Base-by-base conservation (phyloP, 2,888 invertebrate species). In the Lepetodrilus schrolli region DNA sequence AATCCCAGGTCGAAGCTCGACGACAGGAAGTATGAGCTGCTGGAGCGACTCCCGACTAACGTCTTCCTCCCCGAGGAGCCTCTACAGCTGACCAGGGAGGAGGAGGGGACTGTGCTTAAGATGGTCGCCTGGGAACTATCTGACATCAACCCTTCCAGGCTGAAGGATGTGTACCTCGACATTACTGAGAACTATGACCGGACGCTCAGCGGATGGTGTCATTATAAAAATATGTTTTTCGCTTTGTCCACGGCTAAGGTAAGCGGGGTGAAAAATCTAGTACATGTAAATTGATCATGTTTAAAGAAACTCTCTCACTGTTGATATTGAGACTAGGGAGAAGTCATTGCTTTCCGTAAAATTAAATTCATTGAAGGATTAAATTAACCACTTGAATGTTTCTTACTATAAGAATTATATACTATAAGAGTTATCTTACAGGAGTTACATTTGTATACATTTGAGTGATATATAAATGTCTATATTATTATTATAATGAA, bases 101-200 rank as follows among this genome's bases (percentile, higher is more conserved):
- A 88, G 26, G 85, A 88, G 71, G 69, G 51, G 21, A 76, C 80
- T 48, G 75, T 88, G 36, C 73, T 82, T 38, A 80, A 80, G 68
- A 73, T 84, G 26, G 70, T 87, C 8, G 77, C 78, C 49, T 72
- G 74, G n/a, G 87, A 88, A 26, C 75, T 89, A 66, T 50, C 71
- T 30, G 70, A 74, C 5, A 77, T 81, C 23, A 77, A 83, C 58
- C 76, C 81, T 0, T 71, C 77, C 23, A 77, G 80, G 50, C 78
- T 88, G 47, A 80, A 82, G 69, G 82, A 87, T 36, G 77, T 86
- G 0, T 89, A 89, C 73, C 51, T 86, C 26, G 86, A 86, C 70
- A 82, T 87, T 72, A 80, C 86, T 21, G 81, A 79, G 66, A 75
- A 78, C 8, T 82, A 80, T 66, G 86, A 87, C 73, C 80, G 79